These are phyloP conservation scores for Delphinus delphis DNA, from an alignment of 2,113 vertebrate species.

Conservation along the genomic window DNA sequence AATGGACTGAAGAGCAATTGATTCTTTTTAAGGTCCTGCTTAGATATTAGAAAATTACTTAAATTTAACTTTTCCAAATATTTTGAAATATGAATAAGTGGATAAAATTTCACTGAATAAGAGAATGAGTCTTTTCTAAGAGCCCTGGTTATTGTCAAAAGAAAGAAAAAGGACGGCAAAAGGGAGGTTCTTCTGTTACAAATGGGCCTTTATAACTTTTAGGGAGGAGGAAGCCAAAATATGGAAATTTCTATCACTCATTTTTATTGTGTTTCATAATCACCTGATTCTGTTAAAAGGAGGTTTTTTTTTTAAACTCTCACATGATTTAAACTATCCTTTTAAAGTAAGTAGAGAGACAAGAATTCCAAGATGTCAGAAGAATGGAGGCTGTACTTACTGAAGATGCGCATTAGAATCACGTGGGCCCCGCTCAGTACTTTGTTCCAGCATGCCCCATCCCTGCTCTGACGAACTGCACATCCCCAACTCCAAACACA, in stretches of 20 bases:
- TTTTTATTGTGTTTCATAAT: background rate
- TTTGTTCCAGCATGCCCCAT: background rate
- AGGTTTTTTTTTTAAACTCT: background rate
- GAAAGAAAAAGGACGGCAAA: conserved; percentile 54
- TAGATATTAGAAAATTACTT: conserved; percentile 78
- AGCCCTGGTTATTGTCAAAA: conserved; percentile 32
- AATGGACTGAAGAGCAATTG: background rate
- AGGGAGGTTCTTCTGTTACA: conserved; percentile 43
- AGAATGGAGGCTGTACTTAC: background rate
- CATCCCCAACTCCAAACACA: background rate
- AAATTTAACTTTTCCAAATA: conserved; percentile 76
- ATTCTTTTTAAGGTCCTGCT: conserved; percentile 78
- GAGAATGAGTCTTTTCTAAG: conserved; percentile 64
- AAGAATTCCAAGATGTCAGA: background rate
- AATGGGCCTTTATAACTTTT: conserved; percentile 31
- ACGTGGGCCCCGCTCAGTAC: rapidly evolving
- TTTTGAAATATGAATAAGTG: conserved; percentile 75
- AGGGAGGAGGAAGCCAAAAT: conserved; percentile 22
- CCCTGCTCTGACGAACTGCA: background rate
- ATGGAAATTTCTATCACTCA: background rate
- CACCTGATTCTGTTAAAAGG: background rate
- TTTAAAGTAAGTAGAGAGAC: background rate
- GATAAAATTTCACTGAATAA: conserved; percentile 77
- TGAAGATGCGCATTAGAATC: rapidly evolving
- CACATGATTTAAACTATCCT: background rate